Evolutionary conservation across 2,888 invertebrate genomes (phyloP), one percentile per base, ranked within the genome.

Genomic region (Nebria salina): DNA sequence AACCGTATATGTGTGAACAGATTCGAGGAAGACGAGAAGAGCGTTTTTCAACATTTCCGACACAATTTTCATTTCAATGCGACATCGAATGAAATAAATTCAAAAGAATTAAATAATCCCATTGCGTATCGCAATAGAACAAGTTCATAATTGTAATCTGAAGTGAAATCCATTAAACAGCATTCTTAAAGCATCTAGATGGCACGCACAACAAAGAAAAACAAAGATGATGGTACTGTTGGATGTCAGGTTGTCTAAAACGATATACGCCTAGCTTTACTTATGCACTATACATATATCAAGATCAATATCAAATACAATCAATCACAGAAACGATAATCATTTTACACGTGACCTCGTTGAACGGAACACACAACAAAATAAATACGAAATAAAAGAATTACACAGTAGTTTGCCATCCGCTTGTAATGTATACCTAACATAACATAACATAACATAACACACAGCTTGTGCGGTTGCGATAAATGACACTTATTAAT

Each of bases 261-360:
- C 11, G 2, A 54, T 54, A 54, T 54, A 54, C 7, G 13, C 54
- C 54, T 54, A 54, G 54, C 54, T 8, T 54, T 54, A 54, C 11
- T 54, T 54, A 54, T 54, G 54, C 54, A 54, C 2, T 54, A 13
- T 5, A 1, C 6, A 11, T 54, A 54, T 13, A 54, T 54, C 68
- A 26, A 68, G 68, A 68, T 68, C 13, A 8, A 68, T 68, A 68
- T 68, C 68, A 68, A 68, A 68, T 9, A 25, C 68, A 68, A 68
- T 68, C 68, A 68, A 68, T 68, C 68, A 68, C 20, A 20, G 26
- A 54, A 68, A 26, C 68, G 68, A 68, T 68, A 68, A 68, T 68
- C 68, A 68, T 11, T 68, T 68, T 26, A 68, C 68, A 68, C 68
- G 26, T 26, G 68, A 68, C 68, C 68, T 68, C 68, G 68, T 25